Evolutionary conservation across 2,113 vertebrate genomes (phyloP).

Genomic region (Todiramphus saurophagus): DNA sequence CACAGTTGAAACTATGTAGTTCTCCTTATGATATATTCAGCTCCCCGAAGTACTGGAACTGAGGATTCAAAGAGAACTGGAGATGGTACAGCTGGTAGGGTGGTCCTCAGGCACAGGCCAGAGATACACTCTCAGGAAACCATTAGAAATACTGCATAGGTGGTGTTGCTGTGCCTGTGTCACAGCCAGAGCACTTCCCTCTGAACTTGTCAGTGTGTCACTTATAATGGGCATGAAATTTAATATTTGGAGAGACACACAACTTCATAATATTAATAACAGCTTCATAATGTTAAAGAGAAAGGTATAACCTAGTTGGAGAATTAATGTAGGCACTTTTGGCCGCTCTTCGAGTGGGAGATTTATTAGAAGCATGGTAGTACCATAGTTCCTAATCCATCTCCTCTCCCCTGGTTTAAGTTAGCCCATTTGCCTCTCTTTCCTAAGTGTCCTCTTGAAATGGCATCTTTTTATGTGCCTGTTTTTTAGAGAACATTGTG

Average conservation of each 20-base stretch:
- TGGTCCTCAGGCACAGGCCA: not conserved
- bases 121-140: not conserved
- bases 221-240: not conserved
- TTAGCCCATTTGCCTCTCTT: not conserved
- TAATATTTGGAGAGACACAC: not conserved
- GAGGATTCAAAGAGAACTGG: not conserved
- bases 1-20: not conserved
- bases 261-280: constrained; percentile 3
- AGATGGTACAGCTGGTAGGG: not conserved
- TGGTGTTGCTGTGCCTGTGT: not conserved
- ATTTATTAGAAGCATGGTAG: constrained; percentile 9
- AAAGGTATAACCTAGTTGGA: constrained; percentile 19
- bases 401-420: not conserved
- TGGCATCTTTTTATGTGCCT: not conserved
- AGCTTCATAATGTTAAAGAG: constrained; percentile 36
- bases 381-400: not conserved
- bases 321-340: constrained; percentile 18
- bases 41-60: not conserved
- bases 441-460: not conserved
- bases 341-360: constrained; percentile 20
- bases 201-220: not conserved
- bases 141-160: not conserved
- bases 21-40: not conserved
- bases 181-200: not conserved
- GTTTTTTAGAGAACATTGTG: not conserved